These are phyloP conservation scores for Bos taurus DNA, from an alignment of 2,113 vertebrate species.

Conservation along the genomic window ARS-UCD2.0 NC_037351.1:23664501-23665000, in stretches of 20 bases:
- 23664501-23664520: neutral
- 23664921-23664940: neutral
- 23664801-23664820: neutral
- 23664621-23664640: neutral
- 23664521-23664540: neutral
- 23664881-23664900: neutral
- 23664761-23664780: accelerated
- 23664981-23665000: neutral
- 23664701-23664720: neutral
- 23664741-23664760: neutral
- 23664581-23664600: neutral
- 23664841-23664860: neutral
- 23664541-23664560: neutral
- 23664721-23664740: neutral
- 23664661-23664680: neutral
- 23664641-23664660: neutral
- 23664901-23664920: neutral
- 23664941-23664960: neutral
- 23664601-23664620: neutral
- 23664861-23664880: neutral
- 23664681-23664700: neutral
- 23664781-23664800: neutral
- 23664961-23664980: neutral
- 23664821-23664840: neutral
- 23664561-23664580: neutral